Evolutionary conservation across 2,888 invertebrate genomes (phyloP).

Genomic region (Morinoia aosen): DNA sequence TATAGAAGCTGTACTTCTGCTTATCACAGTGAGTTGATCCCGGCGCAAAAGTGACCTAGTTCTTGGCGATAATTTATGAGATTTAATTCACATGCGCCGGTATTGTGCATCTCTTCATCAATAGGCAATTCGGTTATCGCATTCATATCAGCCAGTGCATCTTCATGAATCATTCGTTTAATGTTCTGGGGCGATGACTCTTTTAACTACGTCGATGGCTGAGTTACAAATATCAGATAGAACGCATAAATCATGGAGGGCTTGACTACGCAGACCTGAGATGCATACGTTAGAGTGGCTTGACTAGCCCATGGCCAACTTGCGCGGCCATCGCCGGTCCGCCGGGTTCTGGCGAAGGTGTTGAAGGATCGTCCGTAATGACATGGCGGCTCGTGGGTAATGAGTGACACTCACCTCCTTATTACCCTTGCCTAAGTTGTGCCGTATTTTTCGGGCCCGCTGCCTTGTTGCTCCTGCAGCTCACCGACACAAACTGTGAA

Average conservation of each 20-base stretch:
- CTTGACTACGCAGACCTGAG: not conserved
- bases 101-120: not conserved
- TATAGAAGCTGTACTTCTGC: not conserved
- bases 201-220: not conserved
- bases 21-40: not conserved
- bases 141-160: not conserved
- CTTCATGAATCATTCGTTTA: conserved; percentile 28
- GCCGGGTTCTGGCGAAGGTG: conserved; percentile 14
- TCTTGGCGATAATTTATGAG: not conserved
- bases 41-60: not conserved
- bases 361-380: conserved; percentile 40
- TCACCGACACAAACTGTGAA: not conserved
- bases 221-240: not conserved
- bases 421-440: conserved; percentile 24
- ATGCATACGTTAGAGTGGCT: not conserved
- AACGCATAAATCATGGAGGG: not conserved
- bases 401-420: not conserved
- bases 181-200: not conserved
- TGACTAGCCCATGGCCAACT: not conserved
- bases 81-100: not conserved
- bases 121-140: conserved; percentile 2
- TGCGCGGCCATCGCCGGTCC: not conserved
- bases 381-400: conserved; percentile 14
- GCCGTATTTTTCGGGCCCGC: not conserved
- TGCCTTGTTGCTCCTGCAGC: not conserved